phyloP scores from a whole-genome alignment of 1,140 invertebrate genomes.

The Bradysia coprophila region DNA sequence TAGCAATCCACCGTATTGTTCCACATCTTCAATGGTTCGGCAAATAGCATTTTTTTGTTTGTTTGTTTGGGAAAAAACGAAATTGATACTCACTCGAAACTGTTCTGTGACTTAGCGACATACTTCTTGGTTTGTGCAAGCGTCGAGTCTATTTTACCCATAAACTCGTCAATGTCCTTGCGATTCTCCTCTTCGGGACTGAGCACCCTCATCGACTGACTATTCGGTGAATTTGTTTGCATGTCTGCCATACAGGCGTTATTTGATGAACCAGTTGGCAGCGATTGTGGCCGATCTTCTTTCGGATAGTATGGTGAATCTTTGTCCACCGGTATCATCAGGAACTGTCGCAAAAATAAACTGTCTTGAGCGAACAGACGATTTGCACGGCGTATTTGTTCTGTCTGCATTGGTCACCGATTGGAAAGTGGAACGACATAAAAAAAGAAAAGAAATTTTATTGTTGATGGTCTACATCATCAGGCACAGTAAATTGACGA shows the following conservation, averaged over 20 bases:
- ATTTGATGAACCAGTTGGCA: constrained; percentile 14
- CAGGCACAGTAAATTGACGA: not conserved
- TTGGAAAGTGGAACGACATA: no score
- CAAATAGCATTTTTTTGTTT: no score
- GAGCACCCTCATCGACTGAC: constrained; percentile 18
- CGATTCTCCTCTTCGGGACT: constrained; percentile 47
- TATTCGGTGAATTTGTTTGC: constrained; percentile 9
- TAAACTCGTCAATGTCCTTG: constrained; percentile 52
- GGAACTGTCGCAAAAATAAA: constrained; percentile 62
- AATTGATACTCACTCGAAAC: constrained; percentile 49
- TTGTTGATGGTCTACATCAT: not conserved
- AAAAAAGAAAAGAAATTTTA: not conserved
- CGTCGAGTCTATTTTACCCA: constrained; percentile 70
- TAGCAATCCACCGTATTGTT: no score
- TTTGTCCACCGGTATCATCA: constrained; percentile 57
- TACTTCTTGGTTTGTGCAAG: constrained; percentile 70
- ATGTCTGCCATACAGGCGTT: constrained; percentile 14
- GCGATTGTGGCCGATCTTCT: constrained; percentile 9
- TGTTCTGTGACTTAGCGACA: constrained; percentile 58
- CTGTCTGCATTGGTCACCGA: constrained; percentile 42
- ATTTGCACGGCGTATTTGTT: constrained; percentile 75
- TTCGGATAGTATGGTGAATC: constrained; percentile 35
- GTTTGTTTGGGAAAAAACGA: no score
- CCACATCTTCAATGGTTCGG: no score
- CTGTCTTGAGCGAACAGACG: constrained; percentile 76